Base-by-base conservation (phyloP, 1,140 invertebrate genomes). In the Bombus waltoni region DNA sequence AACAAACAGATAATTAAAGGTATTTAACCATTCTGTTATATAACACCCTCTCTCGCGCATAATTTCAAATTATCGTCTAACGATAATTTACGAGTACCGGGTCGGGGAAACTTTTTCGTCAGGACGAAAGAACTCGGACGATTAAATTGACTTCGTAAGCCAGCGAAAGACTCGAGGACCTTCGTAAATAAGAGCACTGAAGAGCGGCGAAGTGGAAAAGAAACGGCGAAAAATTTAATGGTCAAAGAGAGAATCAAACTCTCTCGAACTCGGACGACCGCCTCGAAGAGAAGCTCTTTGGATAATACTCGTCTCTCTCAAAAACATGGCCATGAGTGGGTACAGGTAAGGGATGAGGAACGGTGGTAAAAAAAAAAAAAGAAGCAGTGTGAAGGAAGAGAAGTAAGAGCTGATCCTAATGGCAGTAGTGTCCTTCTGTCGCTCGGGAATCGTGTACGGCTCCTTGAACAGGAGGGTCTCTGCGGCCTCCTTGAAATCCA, bases 401-500 rank as follows among this genome's bases (percentile, higher is more conserved):
- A 42, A 89, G 88, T 87, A 89, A 77, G 81, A 85, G 90, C 73
- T 85, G 91, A 92, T 92, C 91, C 82, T 91, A 93, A 92, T 91
- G 85, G 90, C 84, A 79, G 92, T 92, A 92, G 89, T 89, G 88
- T 88, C 88, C 88, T 91, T 87, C 86, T 88, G 91, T 91, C 89
- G 90, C 70, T 71, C 81, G 83, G 76, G 76, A 87, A 92, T 75
- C 89, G 84, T 91, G 86, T 88, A 91, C 85, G 88, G 90, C 86
- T 90, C 90, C 87, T 91, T 89, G 84, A 91, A 72, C 88, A 91
- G 88, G 70, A 83, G 87, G 83, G 90, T 78, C 87, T 79, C 83
- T 83, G 82, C 81, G 86, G 89, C 88, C 89, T 89, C 82, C 89
- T 86, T 88, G 88, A 93, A 93, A 93, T 92, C 92, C 88, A 91